Evolutionary conservation across 2,113 vertebrate species (phyloP).

Genomic region (Xyliphius kryptos): DNA sequence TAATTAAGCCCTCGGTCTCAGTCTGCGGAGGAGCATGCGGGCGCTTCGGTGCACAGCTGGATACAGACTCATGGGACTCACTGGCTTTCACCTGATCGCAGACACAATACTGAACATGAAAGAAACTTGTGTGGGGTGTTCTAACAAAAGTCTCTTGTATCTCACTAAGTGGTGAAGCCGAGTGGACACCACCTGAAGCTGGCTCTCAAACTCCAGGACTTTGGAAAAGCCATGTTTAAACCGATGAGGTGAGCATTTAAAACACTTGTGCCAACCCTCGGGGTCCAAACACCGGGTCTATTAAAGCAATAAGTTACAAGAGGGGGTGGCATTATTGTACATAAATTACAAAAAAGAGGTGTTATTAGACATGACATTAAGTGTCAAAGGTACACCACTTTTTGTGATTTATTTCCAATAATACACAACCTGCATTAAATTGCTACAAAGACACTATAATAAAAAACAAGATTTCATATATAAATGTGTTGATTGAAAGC

Average conservation of each 20-base stretch:
- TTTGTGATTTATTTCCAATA: too few species aligned
- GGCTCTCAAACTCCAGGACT: constrained; percentile 82
- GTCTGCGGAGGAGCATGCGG: neutral
- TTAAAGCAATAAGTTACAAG: too few species aligned
- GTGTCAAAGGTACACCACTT: too few species aligned
- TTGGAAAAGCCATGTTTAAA: constrained; percentile 95
- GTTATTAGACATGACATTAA: too few species aligned
- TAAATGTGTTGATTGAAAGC: too few species aligned
- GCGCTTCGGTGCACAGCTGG: neutral
- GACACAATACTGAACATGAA: neutral
- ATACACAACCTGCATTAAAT: too few species aligned
- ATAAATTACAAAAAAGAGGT: too few species aligned
- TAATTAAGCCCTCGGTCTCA: constrained; percentile 39
- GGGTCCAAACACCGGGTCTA: too few species aligned
- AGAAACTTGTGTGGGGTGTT: neutral
- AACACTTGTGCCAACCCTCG: too few species aligned
- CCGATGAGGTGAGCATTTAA: constrained; percentile 90
- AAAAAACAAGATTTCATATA: too few species aligned
- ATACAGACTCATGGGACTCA: neutral
- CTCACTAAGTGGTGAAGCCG: constrained; percentile 83
- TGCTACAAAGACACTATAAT: too few species aligned
- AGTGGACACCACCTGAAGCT: constrained; percentile 93
- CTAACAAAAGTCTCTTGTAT: neutral
- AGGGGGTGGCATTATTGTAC: too few species aligned
- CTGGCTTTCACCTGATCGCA: neutral